phyloP scores from a whole-genome alignment of 2,888 invertebrate species.

The Cephus runcator region DNA sequence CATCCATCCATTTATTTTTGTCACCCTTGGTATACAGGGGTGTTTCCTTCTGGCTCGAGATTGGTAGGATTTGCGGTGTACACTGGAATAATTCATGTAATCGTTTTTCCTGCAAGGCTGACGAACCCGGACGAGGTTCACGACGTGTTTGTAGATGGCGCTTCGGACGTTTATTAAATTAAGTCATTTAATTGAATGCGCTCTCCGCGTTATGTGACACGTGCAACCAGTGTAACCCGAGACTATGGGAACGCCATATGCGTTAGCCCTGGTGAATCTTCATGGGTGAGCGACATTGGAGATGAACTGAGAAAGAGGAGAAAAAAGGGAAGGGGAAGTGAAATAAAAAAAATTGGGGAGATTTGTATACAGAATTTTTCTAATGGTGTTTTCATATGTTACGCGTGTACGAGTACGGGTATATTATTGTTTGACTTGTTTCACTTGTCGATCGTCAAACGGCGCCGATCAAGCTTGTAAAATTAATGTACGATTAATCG shows the following conservation, averaged over 20 bases:
- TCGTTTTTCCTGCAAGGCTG: not conserved
- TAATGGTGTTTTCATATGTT: not conserved
- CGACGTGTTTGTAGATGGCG: constrained; percentile 10
- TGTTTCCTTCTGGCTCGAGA: not conserved
- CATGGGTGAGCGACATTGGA: not conserved
- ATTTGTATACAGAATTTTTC: not conserved
- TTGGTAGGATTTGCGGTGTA: not conserved
- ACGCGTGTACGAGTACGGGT: not conserved
- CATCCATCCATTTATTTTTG: not conserved
- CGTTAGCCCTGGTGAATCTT: constrained; percentile 7
- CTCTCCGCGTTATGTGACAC: constrained; percentile 6
- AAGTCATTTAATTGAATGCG: constrained; percentile 51
- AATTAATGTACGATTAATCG: not conserved
- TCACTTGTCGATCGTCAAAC: not conserved
- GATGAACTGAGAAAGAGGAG: not conserved
- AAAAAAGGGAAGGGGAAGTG: not conserved
- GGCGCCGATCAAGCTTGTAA: not conserved
- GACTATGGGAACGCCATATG: constrained; percentile 37
- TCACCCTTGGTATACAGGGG: not conserved
- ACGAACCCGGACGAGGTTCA: not conserved
- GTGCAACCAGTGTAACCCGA: constrained; percentile 32
- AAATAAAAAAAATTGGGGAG: not conserved
- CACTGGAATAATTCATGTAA: not conserved
- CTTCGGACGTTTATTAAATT: constrained; percentile 48
- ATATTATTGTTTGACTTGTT: not conserved